Evolutionary conservation across 2,797 vertebrate genomes (phyloP).

Genomic region (Melopsittacus undulatus): DNA sequence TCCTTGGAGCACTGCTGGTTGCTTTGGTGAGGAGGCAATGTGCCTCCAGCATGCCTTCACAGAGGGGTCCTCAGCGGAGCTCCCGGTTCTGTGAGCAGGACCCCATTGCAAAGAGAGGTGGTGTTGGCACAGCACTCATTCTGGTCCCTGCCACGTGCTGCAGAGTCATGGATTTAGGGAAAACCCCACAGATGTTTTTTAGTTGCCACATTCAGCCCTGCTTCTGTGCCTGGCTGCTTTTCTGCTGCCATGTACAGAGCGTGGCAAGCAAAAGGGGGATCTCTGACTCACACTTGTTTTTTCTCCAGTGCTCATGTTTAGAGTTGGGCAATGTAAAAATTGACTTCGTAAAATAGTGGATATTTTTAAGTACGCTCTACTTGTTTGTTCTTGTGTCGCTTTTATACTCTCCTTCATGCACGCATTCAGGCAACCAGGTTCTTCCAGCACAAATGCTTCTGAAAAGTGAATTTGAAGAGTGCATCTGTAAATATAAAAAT

Average conservation of each 20-base stretch:
- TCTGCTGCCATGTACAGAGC: accelerated
- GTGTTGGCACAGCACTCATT: background rate
- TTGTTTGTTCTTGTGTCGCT: background rate
- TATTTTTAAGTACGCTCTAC: background rate
- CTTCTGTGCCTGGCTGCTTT: background rate
- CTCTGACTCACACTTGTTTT: background rate
- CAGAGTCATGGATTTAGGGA: background rate
- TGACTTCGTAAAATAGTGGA: background rate
- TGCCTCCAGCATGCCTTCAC: accelerated
- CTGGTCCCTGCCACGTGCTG: accelerated
- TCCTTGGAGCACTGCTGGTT: accelerated
- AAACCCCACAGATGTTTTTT: no score
- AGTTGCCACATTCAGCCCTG: background rate
- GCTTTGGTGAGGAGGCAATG: accelerated
- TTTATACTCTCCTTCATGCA: background rate
- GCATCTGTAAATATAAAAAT: background rate
- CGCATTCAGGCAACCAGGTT: background rate
- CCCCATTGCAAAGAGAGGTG: accelerated
- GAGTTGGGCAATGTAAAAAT: background rate
- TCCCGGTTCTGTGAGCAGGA: accelerated
- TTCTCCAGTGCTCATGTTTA: background rate
- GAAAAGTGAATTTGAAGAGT: background rate
- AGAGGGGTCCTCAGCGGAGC: accelerated
- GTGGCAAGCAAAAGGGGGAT: background rate
- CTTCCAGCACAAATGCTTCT: background rate